Evolutionary conservation across 1,140 invertebrate genomes (phyloP), one percentile per base, ranked within the genome.

Genomic region (Bacillus rossius): DNA sequence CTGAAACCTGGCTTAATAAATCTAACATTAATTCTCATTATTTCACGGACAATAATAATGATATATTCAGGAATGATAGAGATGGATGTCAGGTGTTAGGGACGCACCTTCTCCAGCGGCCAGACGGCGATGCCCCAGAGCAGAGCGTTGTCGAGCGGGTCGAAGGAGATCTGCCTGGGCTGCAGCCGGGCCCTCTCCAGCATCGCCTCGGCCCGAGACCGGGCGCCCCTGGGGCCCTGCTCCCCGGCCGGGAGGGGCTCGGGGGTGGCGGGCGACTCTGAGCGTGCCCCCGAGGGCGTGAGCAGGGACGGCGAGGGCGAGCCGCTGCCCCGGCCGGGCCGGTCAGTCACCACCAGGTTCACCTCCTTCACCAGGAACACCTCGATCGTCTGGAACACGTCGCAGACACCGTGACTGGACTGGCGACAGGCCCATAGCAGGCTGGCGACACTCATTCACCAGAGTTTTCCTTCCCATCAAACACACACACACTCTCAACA

Each of bases 191-290:
- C 76, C 75, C 80, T 81, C 78, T 84, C 82, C 73, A 86, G 79
- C 79, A 86, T 86, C 70, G 83, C 83, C 82, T 85, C 83, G 65
- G 79, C 82, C 63, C 84, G 81, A 54, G 81, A 80, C 77, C 23
- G 25, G 29, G 29, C 29, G 16, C 20, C 26, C 20, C 25, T 26
- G 67, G 70, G 67, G 71, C 71, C 67, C 65, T 70, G 68, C 65
- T 59, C 63, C 60, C 65, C 62, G n/a, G 52, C 48, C 47, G 59
- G 60, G 10, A 61, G 45, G 10, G 48, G 34, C 4, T 50, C 48
- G 37, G 37, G n/a, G n/a, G 48, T 50, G 48, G 48, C 48, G 14
- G 48, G 48, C 19, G 48, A 50, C 65, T 76, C 75, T 68, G 72
- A 73, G 60, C 73, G 72, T 57, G 71, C 63, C 38, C 72, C 71